These are phyloP conservation scores for Nephrotoma flavescens DNA, from an alignment of 2,888 invertebrate genomes.

Conservation along the genomic window DNA sequence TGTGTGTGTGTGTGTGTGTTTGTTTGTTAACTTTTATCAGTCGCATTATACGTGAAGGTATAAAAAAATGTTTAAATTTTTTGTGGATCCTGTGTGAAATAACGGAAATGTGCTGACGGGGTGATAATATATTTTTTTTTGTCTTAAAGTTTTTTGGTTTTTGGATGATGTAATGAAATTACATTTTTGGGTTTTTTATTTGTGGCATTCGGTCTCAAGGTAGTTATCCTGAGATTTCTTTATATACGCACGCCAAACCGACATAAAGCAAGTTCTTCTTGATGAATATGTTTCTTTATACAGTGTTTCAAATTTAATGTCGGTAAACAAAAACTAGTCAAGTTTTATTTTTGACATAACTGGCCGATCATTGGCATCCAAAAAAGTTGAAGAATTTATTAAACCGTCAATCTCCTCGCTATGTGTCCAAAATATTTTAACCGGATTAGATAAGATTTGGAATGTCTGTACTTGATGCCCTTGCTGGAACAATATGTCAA, in stretches of 20 bases:
- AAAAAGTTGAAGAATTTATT: no score
- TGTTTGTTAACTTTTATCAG: background rate
- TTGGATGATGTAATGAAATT: background rate
- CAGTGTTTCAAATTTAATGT: no score
- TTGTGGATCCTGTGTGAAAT: background rate
- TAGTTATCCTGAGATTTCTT: background rate
- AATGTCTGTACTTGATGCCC: no score
- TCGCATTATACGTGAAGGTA: background rate
- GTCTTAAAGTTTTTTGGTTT: background rate
- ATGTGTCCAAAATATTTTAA: no score
- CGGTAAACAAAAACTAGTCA: no score
- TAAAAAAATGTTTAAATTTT: background rate
- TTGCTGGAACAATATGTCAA: no score
- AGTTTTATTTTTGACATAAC: no score
- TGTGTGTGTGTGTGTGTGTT: background rate
- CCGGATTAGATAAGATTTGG: no score
- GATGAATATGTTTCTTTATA: no score
- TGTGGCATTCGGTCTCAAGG: background rate
- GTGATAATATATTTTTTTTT: background rate
- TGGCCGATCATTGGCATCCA: no score
- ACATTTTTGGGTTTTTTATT: background rate
- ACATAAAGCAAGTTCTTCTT: background rate
- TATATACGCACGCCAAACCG: background rate
- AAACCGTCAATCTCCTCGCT: no score
- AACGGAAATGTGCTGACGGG: background rate